Evolutionary conservation across 2,113 vertebrate genomes (phyloP).

Genomic region (Probosciger aterrimus): DNA sequence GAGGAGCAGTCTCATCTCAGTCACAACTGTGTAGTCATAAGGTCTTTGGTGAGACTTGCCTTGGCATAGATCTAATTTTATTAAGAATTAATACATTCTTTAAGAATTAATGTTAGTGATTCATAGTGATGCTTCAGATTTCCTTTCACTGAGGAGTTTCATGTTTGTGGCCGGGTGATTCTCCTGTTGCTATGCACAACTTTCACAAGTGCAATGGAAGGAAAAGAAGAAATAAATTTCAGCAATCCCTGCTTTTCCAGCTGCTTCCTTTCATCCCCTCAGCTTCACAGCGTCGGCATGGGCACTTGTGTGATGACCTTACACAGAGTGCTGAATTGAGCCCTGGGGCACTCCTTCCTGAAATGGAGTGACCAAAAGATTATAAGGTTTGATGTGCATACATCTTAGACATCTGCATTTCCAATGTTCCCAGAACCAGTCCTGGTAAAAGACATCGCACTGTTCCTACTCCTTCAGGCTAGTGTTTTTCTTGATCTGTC

Average conservation of each 20-base stretch:
- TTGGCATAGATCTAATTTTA: not conserved
- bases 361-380: not conserved
- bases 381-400: not conserved
- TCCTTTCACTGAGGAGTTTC: not conserved
- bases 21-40: not conserved
- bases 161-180: not conserved
- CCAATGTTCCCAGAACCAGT: not conserved
- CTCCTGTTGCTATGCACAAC: not conserved
- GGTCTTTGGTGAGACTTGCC: not conserved
- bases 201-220: not conserved
- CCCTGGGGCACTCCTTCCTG: accelerated
- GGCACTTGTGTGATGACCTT: not conserved
- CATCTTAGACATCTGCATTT: not conserved
- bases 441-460: not conserved
- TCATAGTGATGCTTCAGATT: not conserved
- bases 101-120: not conserved
- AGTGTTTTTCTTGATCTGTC: not conserved
- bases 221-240: not conserved
- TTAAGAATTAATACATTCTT: not conserved
- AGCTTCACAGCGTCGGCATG: not conserved
- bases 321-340: not conserved
- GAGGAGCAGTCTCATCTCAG: not conserved
- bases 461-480: not conserved
- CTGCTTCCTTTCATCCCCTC: not conserved
- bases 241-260: not conserved